Conservation (phyloP, 2,797 vertebrate species). For the Gadopsis bispinosus region DNA sequence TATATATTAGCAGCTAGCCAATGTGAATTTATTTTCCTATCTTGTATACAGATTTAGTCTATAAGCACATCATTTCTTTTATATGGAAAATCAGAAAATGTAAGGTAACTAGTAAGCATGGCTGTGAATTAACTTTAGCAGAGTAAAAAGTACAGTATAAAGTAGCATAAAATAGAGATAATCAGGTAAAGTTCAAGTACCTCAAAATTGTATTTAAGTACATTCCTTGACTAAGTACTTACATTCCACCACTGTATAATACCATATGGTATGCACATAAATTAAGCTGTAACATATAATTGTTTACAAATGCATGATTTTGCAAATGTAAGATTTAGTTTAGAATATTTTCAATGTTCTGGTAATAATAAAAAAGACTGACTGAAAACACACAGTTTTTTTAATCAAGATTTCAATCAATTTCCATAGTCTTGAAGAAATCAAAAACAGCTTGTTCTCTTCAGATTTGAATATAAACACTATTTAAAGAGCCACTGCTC, state of each 20-base stretch:
- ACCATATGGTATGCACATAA: not conserved
- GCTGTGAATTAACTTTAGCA: not conserved
- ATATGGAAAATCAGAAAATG: not conserved
- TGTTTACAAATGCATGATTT: not conserved
- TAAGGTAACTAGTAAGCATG: not conserved
- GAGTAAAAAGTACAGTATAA: not conserved
- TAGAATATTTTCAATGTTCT: not conserved
- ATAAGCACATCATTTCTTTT: not conserved
- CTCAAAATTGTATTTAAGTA: not conserved
- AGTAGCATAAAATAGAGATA: not conserved
- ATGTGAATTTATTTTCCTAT: not conserved
- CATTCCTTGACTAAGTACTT: not conserved
- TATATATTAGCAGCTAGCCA: not conserved
- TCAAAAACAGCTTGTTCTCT: constrained; percentile 26
- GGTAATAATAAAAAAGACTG: not conserved
- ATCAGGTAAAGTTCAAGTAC: not conserved
- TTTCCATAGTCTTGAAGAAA: not conserved
- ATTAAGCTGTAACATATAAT: not conserved
- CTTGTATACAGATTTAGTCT: not conserved
- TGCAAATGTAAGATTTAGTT: not conserved
- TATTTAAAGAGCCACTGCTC: constrained; percentile 46
- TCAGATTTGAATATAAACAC: constrained; percentile 25
- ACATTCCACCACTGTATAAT: not conserved
- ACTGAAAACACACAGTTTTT: not conserved
- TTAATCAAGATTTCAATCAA: not conserved